Conservation (phyloP, 2,888 invertebrate genomes). For the Lasius fuliginosus region DNA sequence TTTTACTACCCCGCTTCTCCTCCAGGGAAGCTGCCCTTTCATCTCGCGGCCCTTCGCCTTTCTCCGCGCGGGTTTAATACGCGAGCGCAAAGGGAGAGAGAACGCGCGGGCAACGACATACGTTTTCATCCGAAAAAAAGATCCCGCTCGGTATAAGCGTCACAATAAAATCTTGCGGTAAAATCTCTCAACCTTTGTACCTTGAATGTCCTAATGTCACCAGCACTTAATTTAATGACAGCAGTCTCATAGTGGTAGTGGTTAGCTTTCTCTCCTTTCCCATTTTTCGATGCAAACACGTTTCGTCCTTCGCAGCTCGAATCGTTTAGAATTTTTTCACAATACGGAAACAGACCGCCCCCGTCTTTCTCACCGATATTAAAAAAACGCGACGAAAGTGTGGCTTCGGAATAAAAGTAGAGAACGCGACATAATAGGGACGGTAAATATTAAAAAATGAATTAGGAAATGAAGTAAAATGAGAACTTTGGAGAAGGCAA, state of each 20-base stretch:
- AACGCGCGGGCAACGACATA: conserved; percentile 14
- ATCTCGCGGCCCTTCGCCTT: conserved; percentile 42
- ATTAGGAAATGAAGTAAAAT: neutral
- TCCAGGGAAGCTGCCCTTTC: conserved; percentile 35
- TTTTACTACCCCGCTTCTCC: conserved; percentile 52
- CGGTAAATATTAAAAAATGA: neutral
- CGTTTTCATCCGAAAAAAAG: conserved; percentile 17
- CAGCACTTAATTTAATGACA: conserved; percentile 36
- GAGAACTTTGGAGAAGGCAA: neutral
- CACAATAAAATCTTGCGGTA: conserved; percentile 33
- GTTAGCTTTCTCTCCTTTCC: neutral
- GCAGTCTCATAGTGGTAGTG: neutral
- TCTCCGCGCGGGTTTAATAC: conserved; percentile 32
- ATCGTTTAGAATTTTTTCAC: neutral
- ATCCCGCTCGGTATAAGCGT: neutral
- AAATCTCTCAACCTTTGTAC: conserved; percentile 7
- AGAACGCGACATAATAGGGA: neutral
- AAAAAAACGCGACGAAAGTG: neutral
- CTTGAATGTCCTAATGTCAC: conserved; percentile 15
- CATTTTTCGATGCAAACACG: neutral
- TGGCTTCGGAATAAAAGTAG: neutral
- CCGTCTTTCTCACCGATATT: neutral
- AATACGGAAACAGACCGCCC: neutral
- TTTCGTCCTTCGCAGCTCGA: neutral
- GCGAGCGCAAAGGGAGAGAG: conserved; percentile 9